Evolutionary conservation across 2,113 vertebrate species (phyloP).

Genomic region (Columba livia): DNA sequence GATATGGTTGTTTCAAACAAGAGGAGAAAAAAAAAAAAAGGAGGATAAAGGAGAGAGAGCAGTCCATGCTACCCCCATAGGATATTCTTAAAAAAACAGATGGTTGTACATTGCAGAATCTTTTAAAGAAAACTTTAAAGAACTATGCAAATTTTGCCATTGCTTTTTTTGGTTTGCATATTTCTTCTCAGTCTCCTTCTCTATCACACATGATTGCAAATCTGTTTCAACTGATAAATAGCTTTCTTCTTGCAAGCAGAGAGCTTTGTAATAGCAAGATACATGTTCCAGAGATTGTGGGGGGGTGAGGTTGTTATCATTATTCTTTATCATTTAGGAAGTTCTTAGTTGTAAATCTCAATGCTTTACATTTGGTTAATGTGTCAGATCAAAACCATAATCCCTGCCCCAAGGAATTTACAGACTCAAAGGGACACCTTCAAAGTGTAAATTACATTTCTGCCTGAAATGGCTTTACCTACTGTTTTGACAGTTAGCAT

Average conservation of each 20-base stretch:
- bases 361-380: constrained; percentile 12
- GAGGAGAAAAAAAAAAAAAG: not conserved
- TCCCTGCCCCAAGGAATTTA: constrained; percentile 14
- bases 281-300: not conserved
- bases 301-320: not conserved
- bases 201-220: constrained; percentile 51
- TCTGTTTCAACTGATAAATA: constrained; percentile 65
- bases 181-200: constrained; percentile 61
- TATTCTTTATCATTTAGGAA: constrained; percentile 19
- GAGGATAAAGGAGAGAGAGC: constrained; percentile 1
- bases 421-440: not conserved
- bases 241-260: constrained; percentile 25
- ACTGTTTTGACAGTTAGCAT: not conserved
- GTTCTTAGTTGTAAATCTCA: not conserved
- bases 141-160: constrained; percentile 67
- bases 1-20: not conserved
- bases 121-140: constrained; percentile 65
- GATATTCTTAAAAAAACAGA: constrained; percentile 25
- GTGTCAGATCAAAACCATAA: not conserved
- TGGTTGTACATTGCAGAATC: constrained; percentile 38
- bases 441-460: not conserved
- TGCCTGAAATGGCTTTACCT: constrained; percentile 14
- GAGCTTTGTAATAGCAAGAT: constrained; percentile 31
- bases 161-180: constrained; percentile 64
- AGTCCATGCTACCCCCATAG: not conserved